Evolutionary conservation across 2,888 invertebrate genomes (phyloP), one percentile per base, ranked within the genome.

Genomic region (Microplitis manilae): DNA sequence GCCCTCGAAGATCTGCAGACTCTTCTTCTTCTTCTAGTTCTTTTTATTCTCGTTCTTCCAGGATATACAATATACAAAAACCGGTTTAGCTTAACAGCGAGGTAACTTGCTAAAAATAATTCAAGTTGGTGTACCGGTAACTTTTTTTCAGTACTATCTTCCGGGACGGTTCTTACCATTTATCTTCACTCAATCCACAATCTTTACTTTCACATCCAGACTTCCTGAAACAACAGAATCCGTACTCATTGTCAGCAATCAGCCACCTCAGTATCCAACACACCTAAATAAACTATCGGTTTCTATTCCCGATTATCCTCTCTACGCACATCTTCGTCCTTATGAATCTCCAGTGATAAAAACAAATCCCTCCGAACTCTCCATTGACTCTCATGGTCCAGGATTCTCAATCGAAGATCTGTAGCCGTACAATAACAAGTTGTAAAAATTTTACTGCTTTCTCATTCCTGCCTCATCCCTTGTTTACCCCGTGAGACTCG

Each of bases 101-200:
- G 40, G 30, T 30, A 68, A 76, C 75, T 79, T 78, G 81, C 84
- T 84, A 81, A 84, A 85, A 84, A 85, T 84, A 83, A 83, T 75
- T 17, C 69, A 68, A 38, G 41, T 40, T 40, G 13, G 13, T 50
- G 50, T 50, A 50, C 50, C 50, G 50, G 50, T 50, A 50, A 50
- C 8, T 65, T 72, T 17, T 41, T 60, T 30, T 60, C 30, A 13
- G 15, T 62, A 61, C 50, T 70, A 8, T 13, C 59, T 50, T 50
- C 60, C 40, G 30, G 41, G 50, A 59, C n/a, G n/a, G 39, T 20
- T n/a, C 30, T 70, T 20, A 20, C 30, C 30, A 30, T 30, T 30
- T 59, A 15, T 59, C n/a, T 13, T 13, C 8, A 50, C 50, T 50
- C 13, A 30, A 30, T 30, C 30, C 30, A 30, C 30, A 30, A 30